Conservation (phyloP, 2,113 vertebrate genomes). For the Triplophysa tibetana region DNA sequence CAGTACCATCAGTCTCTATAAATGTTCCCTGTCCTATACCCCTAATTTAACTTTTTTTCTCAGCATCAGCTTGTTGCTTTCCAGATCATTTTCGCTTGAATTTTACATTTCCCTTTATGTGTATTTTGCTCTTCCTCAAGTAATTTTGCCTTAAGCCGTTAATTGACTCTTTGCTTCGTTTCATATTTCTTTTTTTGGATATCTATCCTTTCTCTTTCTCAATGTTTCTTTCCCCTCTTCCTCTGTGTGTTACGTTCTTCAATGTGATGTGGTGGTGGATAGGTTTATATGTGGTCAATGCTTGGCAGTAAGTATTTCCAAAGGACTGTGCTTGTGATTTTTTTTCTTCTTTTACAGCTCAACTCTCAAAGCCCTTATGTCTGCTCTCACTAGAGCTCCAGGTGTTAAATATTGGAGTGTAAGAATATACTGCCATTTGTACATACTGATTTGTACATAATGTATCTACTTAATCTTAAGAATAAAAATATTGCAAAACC, state of each 20-base stretch:
- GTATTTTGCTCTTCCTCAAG: not conserved
- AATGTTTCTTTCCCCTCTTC: constrained; percentile 50
- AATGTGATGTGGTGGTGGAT: constrained; percentile 17
- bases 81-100: constrained; percentile 26
- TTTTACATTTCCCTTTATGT: constrained; percentile 14
- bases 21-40: constrained; percentile 38
- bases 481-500: not conserved
- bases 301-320: constrained; percentile 53
- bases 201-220: constrained; percentile 26
- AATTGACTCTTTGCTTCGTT: not conserved
- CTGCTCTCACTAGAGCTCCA: constrained; percentile 5
- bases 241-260: constrained; percentile 8
- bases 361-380: constrained; percentile 24
- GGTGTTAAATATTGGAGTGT: constrained; percentile 19
- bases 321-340: constrained; percentile 12
- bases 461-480: constrained; percentile 30
- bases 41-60: constrained; percentile 10
- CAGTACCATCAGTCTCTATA: constrained; percentile 21
- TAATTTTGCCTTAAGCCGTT: constrained; percentile 11
- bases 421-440: constrained; percentile 32
- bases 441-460: constrained; percentile 45
- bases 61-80: constrained; percentile 25
- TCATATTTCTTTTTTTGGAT: not conserved
- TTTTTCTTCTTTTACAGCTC: constrained; percentile 51
- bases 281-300: constrained; percentile 43